phyloP scores from a whole-genome alignment of 2,113 vertebrate species.

The Emydura subglobosa region DNA sequence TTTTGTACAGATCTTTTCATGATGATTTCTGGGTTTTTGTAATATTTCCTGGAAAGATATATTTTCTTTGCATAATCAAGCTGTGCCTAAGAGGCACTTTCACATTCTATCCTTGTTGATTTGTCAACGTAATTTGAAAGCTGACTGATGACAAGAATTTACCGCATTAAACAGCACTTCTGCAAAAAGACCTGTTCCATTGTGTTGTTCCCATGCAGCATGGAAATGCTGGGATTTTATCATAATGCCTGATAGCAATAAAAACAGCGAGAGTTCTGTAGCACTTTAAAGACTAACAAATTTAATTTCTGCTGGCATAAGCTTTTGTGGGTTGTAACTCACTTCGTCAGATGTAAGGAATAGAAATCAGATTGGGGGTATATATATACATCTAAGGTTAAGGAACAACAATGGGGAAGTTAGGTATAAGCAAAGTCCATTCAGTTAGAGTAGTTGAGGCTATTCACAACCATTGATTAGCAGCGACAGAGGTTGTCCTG shows the following conservation, averaged over 20 bases:
- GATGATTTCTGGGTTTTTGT: not conserved
- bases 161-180: constrained; percentile 9
- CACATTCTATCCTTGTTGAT: constrained; percentile 16
- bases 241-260: not conserved
- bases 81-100: constrained; percentile 16
- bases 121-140: not conserved
- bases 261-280: no score
- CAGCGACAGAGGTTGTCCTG: no score
- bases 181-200: not conserved
- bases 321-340: no score
- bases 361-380: no score
- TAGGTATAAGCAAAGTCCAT: no score
- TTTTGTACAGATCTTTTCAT: not conserved
- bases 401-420: no score
- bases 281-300: no score
- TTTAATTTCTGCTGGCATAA: no score
- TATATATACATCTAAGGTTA: no score
- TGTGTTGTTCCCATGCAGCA: not conserved
- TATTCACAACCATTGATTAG: no score
- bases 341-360: no score
- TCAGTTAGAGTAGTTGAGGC: no score
- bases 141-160: constrained; percentile 25
- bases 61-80: constrained; percentile 27
- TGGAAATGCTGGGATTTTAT: not conserved
- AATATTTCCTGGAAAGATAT: not conserved